Conservation (phyloP, 2,113 vertebrate genomes). For the Nycticryphes semicollaris region DNA sequence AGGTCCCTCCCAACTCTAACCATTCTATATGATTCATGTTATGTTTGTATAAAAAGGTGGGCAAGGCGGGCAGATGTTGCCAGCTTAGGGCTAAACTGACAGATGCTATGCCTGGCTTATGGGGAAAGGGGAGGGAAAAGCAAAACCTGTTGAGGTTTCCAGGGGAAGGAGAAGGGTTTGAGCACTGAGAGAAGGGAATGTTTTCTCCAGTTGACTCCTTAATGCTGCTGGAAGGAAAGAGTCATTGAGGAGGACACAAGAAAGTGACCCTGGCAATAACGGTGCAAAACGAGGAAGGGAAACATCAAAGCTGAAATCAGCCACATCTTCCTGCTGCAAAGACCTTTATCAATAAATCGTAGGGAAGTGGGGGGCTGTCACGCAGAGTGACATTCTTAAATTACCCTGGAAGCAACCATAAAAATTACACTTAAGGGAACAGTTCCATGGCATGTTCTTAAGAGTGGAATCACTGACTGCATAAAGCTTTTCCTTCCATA, state of each 20-base stretch:
- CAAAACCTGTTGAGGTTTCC: neutral
- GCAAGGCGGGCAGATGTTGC: neutral
- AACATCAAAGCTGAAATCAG: neutral
- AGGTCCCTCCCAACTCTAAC: too few species aligned
- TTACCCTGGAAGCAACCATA: neutral
- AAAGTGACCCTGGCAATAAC: neutral
- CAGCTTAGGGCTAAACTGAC: neutral
- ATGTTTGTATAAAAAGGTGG: neutral
- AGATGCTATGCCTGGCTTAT: fast-evolving
- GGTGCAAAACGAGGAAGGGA: neutral
- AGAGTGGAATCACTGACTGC: neutral
- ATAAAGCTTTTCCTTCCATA: neutral
- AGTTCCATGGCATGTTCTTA: neutral
- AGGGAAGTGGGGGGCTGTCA: neutral
- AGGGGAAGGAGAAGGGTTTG: neutral
- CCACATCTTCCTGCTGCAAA: neutral
- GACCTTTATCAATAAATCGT: neutral
- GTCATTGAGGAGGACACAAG: neutral
- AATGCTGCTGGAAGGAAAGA: neutral
- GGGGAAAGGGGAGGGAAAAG: neutral
- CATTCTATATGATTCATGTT: too few species aligned
- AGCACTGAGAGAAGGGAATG: neutral
- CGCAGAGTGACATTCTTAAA: neutral
- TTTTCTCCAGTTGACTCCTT: neutral
- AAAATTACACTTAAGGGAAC: neutral